phyloP scores from a whole-genome alignment of 2,113 vertebrate species.

The Pollimyrus isidori region DNA sequence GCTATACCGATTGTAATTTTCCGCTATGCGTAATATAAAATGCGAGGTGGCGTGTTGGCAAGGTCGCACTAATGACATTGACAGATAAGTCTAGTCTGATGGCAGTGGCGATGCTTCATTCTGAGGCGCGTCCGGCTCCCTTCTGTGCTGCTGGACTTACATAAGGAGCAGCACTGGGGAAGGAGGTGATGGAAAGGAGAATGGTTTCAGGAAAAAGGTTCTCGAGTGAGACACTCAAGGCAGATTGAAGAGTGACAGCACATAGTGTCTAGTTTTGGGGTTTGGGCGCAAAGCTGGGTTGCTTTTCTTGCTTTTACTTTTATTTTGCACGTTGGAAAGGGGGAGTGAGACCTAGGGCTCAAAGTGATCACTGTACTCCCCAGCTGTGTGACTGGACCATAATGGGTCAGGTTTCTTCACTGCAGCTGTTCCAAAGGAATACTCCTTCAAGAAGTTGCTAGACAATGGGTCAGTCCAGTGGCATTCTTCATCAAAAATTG shows the following conservation, averaged over 20 bases:
- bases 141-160: not conserved
- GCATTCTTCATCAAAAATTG: not conserved
- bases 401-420: not conserved
- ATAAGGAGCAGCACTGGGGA: not conserved
- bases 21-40: not conserved
- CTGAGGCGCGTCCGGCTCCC: not conserved
- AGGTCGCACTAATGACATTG: not conserved
- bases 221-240: not conserved
- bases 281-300: not conserved
- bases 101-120: not conserved
- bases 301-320: not conserved
- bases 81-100: not conserved
- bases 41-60: not conserved
- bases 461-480: not conserved
- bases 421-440: not conserved
- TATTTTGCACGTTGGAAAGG: not conserved
- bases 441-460: not conserved
- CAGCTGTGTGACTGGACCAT: not conserved
- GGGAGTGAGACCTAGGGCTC: not conserved
- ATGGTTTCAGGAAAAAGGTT: not conserved
- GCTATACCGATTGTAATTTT: not conserved
- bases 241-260: not conserved
- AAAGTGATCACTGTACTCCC: not conserved
- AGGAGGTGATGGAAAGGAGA: not conserved
- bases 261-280: not conserved